phyloP scores from a whole-genome alignment of 2,888 invertebrate species.

The Prosapia bicincta region DNA sequence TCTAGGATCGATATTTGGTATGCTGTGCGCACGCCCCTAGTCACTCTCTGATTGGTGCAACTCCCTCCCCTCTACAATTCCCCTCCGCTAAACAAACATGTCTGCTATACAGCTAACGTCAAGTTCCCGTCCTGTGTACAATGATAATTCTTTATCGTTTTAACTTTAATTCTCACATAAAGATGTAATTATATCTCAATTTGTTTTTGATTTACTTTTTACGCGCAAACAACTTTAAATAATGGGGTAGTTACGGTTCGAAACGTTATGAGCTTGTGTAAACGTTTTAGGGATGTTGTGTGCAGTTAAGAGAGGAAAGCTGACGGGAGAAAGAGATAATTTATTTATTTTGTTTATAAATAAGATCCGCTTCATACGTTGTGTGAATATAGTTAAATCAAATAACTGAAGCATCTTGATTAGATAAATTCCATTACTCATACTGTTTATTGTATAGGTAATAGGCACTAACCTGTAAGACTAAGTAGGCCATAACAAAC shows the following conservation, averaged over 20 bases:
- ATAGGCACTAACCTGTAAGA: too few species aligned
- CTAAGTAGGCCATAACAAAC: too few species aligned
- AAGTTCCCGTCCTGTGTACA: not conserved
- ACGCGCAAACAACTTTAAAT: not conserved
- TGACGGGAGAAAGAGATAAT: too few species aligned
- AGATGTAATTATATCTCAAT: conserved; percentile 2
- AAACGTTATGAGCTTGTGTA: not conserved
- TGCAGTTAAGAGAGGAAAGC: too few species aligned
- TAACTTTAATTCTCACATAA: conserved; percentile 2
- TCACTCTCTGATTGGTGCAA: not conserved
- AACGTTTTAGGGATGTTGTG: not conserved
- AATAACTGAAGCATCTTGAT: too few species aligned
- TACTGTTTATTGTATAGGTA: too few species aligned
- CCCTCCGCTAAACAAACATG: not conserved
- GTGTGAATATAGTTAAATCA: too few species aligned
- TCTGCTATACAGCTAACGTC: not conserved
- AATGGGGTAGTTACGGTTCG: not conserved
- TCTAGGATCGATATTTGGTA: not conserved
- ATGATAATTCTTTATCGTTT: conserved; percentile 2
- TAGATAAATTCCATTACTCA: too few species aligned
- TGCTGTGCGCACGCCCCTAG: not conserved
- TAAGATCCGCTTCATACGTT: too few species aligned
- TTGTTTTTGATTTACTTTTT: not conserved
- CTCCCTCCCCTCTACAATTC: not conserved
- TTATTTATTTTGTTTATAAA: too few species aligned